Base-by-base conservation (phyloP, 2,888 invertebrate genomes). In the Meganola albula region DNA sequence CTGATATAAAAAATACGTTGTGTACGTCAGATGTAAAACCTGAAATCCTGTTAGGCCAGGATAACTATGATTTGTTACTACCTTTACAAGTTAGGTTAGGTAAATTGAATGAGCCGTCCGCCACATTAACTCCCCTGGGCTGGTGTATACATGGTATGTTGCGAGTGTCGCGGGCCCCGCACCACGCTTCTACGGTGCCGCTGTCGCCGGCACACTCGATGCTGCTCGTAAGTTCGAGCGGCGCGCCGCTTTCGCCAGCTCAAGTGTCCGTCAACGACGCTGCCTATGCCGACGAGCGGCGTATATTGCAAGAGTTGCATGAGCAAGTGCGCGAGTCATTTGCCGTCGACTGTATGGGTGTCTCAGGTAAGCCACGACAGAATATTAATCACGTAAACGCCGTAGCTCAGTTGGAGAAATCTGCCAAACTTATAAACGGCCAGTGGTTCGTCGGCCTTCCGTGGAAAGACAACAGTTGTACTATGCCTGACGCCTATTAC, bases 391-490 rank as follows among this genome's bases (percentile, higher is more conserved):
- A 23, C 13, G 3, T 14, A 7, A 22, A 10, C 3, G 29, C 29
- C n/a, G 2, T n/a, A n/a, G n/a, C n/a, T n/a, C n/a, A n/a, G n/a
- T n/a, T n/a, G n/a, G 16, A 16, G 16, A 16, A 16, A 7, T 5
- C 16, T 4, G 16, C 7, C 16, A 16, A 16, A 7, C 4, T 5
- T 5, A 16, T 16, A 16, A 16, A 16, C 16, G 4, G 16, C 16
- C 4, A 7, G 4, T 16, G 7, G 4, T 4, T 5, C 4, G 42
- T 48, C 6, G 50, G 45, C 5, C 22, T 50, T 8, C 48, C 45
- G 0, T 51, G 48, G 48, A 34, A 33, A n/a, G 35, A 37, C 18
- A 12, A 10, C 0, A 27, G 31, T 13, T 31, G 30, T 8, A 9
- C 13, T 4, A 24, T 47, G 31, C 35, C 40, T 1, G 29, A 48